Evolutionary conservation across 2,888 invertebrate species (phyloP).

Genomic region (Scaptomyza polygonia): DNA sequence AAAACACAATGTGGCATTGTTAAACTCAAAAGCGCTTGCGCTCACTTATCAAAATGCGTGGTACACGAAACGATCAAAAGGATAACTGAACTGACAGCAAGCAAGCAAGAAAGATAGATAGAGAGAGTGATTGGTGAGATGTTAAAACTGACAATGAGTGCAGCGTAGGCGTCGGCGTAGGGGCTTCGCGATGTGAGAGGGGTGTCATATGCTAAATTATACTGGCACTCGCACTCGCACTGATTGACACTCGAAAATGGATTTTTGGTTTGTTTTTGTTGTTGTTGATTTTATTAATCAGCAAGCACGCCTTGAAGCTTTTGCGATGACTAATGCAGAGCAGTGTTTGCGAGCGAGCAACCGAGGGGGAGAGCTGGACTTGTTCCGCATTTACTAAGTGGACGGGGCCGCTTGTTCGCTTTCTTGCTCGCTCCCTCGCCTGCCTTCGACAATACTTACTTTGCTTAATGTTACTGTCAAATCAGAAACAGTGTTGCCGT

Average conservation of each 20-base stretch:
- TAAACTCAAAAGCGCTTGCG: constrained; percentile 28
- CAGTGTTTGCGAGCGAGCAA: neutral
- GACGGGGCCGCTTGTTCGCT: constrained; percentile 1
- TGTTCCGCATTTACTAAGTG: constrained; percentile 25
- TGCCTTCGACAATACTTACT: constrained; percentile 34
- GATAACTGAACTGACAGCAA: constrained; percentile 28
- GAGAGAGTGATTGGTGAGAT: too few relatives aligned
- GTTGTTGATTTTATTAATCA: constrained; percentile 51
- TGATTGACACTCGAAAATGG: constrained; percentile 67
- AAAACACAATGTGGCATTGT: constrained; percentile 54
- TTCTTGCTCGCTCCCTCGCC: neutral
- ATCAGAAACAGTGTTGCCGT: constrained; percentile 57
- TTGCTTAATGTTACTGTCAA: constrained; percentile 50
- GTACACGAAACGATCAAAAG: constrained; percentile 61
- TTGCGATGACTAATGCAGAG: constrained; percentile 58
- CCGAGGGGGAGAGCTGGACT: constrained; percentile 5
- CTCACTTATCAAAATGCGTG: constrained; percentile 49
- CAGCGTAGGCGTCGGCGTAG: constrained; percentile 30
- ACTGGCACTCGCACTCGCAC: constrained; percentile 32
- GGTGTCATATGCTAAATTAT: constrained; percentile 30
- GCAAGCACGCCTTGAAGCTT: constrained; percentile 35
- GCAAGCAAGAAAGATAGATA: neutral
- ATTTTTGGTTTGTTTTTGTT: constrained; percentile 37
- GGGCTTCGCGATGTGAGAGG: neutral
- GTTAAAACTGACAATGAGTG: constrained; percentile 37